A percentile compares a stretch with the other conserved stretches of the same genome.
Conservation (phyloP, 2,113 vertebrate genomes). For the Panurus biarmicus region DNA sequence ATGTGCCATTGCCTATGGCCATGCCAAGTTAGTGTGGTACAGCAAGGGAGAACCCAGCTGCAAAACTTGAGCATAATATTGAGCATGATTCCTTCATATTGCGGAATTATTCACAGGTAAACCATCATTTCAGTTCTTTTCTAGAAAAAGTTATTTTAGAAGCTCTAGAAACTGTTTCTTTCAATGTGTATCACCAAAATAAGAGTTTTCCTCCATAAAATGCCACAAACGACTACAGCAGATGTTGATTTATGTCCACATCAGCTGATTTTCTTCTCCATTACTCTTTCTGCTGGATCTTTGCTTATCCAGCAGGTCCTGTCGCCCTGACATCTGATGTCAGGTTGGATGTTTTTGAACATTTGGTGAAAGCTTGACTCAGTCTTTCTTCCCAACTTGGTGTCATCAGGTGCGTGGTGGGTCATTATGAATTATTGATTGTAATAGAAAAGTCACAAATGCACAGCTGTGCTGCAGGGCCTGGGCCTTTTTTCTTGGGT, state of each 20-base stretch:
- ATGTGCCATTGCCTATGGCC: fast-evolving
- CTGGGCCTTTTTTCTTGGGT: neutral
- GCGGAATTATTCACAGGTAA: neutral
- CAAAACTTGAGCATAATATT: neutral
- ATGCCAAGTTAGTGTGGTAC: neutral
- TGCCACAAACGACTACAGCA: neutral
- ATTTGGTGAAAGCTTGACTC: neutral
- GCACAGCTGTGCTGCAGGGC: neutral
- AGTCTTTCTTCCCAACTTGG: neutral
- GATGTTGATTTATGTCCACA: slow-evolving; percentile 13
- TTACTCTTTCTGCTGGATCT: slow-evolving; percentile 10
- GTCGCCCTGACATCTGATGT: neutral
- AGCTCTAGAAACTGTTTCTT: neutral
- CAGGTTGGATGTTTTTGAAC: neutral
- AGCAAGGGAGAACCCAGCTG: neutral
- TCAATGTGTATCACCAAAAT: neutral
- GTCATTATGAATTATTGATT: slow-evolving; percentile 24
- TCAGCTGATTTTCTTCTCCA: slow-evolving; percentile 54
- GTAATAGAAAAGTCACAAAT: neutral
- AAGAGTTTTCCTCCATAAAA: neutral
- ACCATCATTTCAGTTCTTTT: neutral
- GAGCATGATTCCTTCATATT: neutral
- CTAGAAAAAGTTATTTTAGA: neutral
- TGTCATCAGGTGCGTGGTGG: neutral
- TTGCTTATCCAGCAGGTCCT: slow-evolving; percentile 29